phyloP scores from a whole-genome alignment of 2,113 vertebrate genomes.

The Esox niger region DNA sequence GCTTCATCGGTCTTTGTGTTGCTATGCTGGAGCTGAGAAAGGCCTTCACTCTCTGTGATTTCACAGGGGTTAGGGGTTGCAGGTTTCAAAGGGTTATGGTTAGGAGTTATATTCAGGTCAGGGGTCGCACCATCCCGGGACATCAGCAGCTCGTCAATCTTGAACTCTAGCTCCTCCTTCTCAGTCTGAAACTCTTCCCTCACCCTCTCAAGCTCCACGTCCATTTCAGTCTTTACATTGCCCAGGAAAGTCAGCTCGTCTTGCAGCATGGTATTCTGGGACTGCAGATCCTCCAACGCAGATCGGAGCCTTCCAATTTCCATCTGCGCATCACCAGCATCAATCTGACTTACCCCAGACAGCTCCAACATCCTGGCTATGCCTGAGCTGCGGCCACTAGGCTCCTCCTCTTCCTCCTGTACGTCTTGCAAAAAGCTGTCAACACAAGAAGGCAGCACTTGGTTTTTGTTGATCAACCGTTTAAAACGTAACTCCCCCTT shows the following conservation, averaged over 20 bases:
- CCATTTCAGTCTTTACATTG: constrained; percentile 87
- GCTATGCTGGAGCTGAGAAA: constrained; percentile 66
- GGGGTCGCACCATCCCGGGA: constrained; percentile 75
- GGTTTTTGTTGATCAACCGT: background rate
- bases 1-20: constrained; percentile 67
- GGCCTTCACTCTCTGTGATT: constrained; percentile 52
- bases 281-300: constrained; percentile 79
- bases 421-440: constrained; percentile 66
- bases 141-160: constrained; percentile 92
- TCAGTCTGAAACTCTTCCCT: constrained; percentile 89
- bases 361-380: constrained; percentile 67
- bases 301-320: constrained; percentile 70
- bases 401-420: constrained; percentile 70
- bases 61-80: constrained; percentile 46
- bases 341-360: constrained; percentile 47
- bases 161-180: constrained; percentile 93
- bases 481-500: constrained; percentile 14
- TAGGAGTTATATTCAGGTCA: constrained; percentile 50
- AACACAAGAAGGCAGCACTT: background rate
- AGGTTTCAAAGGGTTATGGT: constrained; percentile 4
- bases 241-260: constrained; percentile 89
- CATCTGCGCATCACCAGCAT: constrained; percentile 17
- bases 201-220: constrained; percentile 79
- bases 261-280: constrained; percentile 86
- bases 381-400: constrained; percentile 43